Base-by-base conservation (phyloP, 2,888 invertebrate genomes). In the Volucella inflata region DNA sequence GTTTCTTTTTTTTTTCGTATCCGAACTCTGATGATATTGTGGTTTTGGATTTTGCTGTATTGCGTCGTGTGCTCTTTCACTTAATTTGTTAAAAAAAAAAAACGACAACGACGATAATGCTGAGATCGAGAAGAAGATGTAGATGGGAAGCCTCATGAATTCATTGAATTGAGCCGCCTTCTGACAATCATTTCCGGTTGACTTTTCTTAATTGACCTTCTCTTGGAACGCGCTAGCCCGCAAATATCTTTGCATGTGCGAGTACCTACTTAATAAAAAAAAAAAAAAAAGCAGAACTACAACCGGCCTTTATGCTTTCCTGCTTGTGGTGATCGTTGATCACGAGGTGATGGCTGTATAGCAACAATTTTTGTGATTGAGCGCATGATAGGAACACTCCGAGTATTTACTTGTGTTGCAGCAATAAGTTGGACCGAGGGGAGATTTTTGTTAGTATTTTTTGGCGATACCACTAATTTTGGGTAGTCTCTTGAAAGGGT, bases 121-220 rank as follows among this genome's bases (percentile, higher is more conserved):
- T 42, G 17, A 14, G 55, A 64, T 30, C 12, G 46, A 50, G 21
- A 48, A 17, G 46, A 62, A 46, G 51, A 40, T 76, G 72, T 16
- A 74, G 64, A 67, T 50, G 64, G 48, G 51, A 72, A 30, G 65
- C 55, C 9, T 42, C 62, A 64, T 30, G 71, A 70, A 79, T 50
- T 83, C 84, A 84, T 82, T 72, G 87, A 74, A 75, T 70, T 71
- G 68, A 78, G 80, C 77, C 81, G 84, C 88, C 30, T 88, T 85
- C 87, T 84, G 88, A 88, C 89, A 89, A 89, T 90, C 90, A 90
- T 90, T 90, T 90, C 90, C 90, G 91, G 90, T 90, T 89, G 90
- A 90, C 89, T 89, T 88, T 89, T 89, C 76, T 90, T 90, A 90
- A 90, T 90, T 90, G 90, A 90, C 90, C 90, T 89, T 90, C 88